Evolutionary conservation across 1,140 invertebrate genomes (phyloP).

Genomic region (Drosophila bocqueti): DNA sequence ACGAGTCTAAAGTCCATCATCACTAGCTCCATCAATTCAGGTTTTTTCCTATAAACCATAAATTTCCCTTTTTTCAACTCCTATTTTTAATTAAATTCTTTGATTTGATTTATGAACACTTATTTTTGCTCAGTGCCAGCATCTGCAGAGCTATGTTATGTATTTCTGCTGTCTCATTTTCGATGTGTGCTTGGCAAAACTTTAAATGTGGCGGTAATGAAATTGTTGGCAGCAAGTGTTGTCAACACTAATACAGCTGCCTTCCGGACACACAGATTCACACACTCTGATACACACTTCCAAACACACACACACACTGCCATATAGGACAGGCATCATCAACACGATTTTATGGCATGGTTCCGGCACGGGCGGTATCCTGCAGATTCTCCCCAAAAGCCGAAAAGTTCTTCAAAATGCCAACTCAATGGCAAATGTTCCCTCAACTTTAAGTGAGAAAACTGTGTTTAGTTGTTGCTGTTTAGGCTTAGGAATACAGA

Average conservation of each 20-base stretch:
- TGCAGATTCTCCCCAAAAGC: conserved; percentile 64
- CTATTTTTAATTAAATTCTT: background rate
- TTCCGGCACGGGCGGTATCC: conserved; percentile 62
- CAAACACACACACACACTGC: background rate
- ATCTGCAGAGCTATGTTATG: conserved; percentile 29
- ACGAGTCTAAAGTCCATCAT: background rate
- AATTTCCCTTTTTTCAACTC: rapidly evolving
- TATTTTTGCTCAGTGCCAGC: conserved; percentile 3
- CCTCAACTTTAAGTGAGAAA: conserved; percentile 38
- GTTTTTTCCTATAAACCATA: background rate
- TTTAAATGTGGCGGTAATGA: conserved; percentile 81
- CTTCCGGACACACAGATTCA: conserved; percentile 14
- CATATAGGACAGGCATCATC: conserved; percentile 50
- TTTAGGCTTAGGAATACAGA: conserved; percentile 11
- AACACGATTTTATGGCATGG: conserved; percentile 69
- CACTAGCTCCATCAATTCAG: too few species aligned
- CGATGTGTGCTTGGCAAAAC: conserved; percentile 66
- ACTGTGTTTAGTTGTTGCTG: conserved; percentile 64
- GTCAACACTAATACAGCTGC: conserved; percentile 59
- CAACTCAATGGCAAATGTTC: conserved; percentile 52
- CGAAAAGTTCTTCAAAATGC: conserved; percentile 67
- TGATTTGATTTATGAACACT: background rate
- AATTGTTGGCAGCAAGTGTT: conserved; percentile 77
- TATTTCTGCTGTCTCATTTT: conserved; percentile 54
- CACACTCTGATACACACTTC: background rate